These are phyloP conservation scores for Atlantisia rogersi DNA, from an alignment of 2,113 vertebrate genomes.

Conservation along the genomic window DNA sequence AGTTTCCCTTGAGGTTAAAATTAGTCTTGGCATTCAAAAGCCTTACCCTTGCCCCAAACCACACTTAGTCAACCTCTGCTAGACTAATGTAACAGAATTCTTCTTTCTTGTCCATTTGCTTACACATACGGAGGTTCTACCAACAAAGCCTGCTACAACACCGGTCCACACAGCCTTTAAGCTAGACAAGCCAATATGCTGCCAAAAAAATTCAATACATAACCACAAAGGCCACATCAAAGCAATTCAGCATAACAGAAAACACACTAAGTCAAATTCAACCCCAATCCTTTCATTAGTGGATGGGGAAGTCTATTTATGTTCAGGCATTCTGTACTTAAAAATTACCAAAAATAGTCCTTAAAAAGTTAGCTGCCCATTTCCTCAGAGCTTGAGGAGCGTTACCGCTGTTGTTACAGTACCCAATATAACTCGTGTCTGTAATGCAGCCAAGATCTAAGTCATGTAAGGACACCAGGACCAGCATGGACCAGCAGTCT, in stretches of 20 bases:
- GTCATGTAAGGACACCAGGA: not conserved
- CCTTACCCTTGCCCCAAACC: not conserved
- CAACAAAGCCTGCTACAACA: not conserved
- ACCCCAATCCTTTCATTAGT: slow-evolving; percentile 14
- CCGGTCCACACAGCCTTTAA: not conserved
- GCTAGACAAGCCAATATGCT: not conserved
- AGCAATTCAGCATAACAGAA: slow-evolving; percentile 11
- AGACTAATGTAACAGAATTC: not conserved
- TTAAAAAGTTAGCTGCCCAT: not conserved
- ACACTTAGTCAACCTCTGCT: not conserved
- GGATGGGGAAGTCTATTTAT: slow-evolving; percentile 14
- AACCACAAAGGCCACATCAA: slow-evolving; percentile 49
- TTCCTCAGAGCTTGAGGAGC: not conserved
- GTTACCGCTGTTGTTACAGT: not conserved
- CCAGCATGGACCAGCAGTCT: not conserved
- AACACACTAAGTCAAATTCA: not conserved
- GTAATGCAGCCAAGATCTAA: not conserved
- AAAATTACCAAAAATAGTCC: slow-evolving; percentile 25
- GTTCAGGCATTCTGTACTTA: not conserved
- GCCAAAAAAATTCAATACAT: not conserved
- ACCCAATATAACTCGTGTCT: not conserved
- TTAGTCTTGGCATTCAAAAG: not conserved
- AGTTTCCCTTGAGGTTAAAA: not conserved
- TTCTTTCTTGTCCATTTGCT: not conserved
- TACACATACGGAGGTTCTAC: not conserved